phyloP scores from a whole-genome alignment of 2,113 vertebrate genomes.

The Rhinolophus sinicus region DNA sequence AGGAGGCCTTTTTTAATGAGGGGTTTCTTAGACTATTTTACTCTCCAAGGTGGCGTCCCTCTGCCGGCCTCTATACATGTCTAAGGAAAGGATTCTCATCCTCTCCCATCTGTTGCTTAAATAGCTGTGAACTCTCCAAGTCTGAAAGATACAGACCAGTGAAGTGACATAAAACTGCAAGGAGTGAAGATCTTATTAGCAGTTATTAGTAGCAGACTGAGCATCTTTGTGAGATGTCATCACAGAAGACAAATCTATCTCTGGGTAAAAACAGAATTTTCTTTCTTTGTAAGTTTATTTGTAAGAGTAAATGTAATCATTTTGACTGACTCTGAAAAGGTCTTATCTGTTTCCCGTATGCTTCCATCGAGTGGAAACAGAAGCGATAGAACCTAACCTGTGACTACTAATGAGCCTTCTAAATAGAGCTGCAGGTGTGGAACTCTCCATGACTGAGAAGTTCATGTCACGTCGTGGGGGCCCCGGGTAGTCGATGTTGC shows the following conservation, averaged over 20 bases:
- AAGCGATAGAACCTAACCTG: not conserved
- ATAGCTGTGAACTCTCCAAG: not conserved
- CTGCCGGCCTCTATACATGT: not conserved
- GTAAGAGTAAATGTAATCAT: not conserved
- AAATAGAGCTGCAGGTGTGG: not conserved
- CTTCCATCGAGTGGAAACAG: not conserved
- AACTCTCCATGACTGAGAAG: not conserved
- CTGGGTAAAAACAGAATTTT: not conserved
- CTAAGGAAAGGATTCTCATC: not conserved
- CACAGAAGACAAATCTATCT: not conserved
- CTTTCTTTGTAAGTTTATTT: not conserved
- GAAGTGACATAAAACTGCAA: not conserved
- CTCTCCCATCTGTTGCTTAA: not conserved
- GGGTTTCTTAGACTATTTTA: not conserved
- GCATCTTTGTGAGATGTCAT: not conserved
- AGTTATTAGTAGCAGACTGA: not conserved
- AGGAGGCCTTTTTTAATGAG: not conserved
- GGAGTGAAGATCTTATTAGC: not conserved
- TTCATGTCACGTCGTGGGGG: too few species aligned
- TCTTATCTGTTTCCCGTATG: not conserved
- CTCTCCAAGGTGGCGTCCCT: not conserved
- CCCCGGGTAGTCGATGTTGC: too few species aligned
- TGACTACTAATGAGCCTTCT: not conserved
- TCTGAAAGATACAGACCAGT: not conserved
- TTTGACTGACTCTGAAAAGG: not conserved